These are phyloP conservation scores for Pegoplata infirma DNA, from an alignment of 2,888 invertebrate genomes.

Conservation along the genomic window DNA sequence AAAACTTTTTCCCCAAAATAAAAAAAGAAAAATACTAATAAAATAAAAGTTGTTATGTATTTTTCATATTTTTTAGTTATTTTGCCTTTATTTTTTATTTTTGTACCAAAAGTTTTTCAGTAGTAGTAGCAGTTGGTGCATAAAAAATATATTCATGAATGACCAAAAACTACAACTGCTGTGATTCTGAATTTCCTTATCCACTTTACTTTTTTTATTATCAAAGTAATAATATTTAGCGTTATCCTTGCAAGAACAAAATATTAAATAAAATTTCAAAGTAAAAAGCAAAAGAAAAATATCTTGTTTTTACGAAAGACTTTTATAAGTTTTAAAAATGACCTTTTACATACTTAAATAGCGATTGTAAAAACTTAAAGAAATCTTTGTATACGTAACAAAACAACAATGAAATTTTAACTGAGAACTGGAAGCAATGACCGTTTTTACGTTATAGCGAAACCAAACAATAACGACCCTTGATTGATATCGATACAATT, in stretches of 20 bases:
- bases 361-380: neutral
- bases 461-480: no score
- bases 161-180: slow-evolving; percentile 46
- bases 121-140: slow-evolving; percentile 29
- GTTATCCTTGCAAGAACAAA: slow-evolving; percentile 6
- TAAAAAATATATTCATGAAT: slow-evolving; percentile 33
- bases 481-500: no score
- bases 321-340: slow-evolving; percentile 21
- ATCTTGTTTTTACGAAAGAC: slow-evolving; percentile 1
- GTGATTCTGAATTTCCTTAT: slow-evolving; percentile 35
- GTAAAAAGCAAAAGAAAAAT: neutral
- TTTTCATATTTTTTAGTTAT: slow-evolving; percentile 10
- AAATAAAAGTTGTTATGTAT: slow-evolving; percentile 56
- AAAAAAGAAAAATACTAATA: neutral
- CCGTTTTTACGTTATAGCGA: no score
- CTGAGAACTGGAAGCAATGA: no score
- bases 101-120: neutral
- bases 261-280: neutral
- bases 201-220: slow-evolving; percentile 15
- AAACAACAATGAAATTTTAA: no score
- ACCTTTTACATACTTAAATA: slow-evolving; percentile 15
- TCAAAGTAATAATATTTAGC: slow-evolving; percentile 53
- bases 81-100: neutral
- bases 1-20: slow-evolving; percentile 52
- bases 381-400: no score